phyloP scores from a whole-genome alignment of 2,888 invertebrate species.

The Corythucha ciliata region DNA sequence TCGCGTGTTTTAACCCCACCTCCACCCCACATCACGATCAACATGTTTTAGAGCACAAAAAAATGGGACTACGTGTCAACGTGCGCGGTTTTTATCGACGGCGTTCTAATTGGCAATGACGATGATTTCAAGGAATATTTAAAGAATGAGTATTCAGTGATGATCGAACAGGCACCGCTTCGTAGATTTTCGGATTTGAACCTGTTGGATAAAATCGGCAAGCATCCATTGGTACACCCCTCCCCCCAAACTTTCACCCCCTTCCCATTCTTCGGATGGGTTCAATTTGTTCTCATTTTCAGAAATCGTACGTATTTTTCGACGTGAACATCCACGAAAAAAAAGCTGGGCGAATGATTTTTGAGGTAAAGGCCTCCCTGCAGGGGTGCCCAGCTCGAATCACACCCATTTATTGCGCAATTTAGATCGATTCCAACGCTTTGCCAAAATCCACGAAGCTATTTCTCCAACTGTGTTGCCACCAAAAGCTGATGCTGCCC shows the following conservation, averaged over 20 bases:
- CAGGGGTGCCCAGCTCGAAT: not conserved
- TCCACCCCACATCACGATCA: not conserved
- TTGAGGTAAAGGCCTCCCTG: constrained; percentile 7
- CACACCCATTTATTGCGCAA: too few species aligned
- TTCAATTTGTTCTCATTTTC: not conserved
- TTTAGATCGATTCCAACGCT: constrained; percentile 13
- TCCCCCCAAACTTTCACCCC: too few species aligned
- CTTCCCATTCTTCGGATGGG: too few species aligned
- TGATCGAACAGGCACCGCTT: constrained; percentile 14
- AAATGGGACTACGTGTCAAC: constrained; percentile 19
- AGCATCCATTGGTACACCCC: constrained; percentile 13
- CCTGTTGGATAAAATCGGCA: constrained; percentile 15
- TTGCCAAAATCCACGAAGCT: constrained; percentile 17
- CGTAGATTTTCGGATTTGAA: constrained; percentile 10
- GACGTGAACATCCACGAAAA: constrained; percentile 16
- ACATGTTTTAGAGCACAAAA: constrained; percentile 11
- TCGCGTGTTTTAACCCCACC: not conserved
- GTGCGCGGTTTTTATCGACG: constrained; percentile 10
- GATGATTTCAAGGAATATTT: constrained; percentile 18
- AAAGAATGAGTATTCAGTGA: constrained; percentile 10
- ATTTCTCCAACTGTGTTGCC: constrained; percentile 17
- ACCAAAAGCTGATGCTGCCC: constrained; percentile 12
- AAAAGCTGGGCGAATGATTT: constrained; percentile 18
- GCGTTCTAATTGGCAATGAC: constrained; percentile 17
- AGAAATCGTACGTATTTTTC: constrained; percentile 22